Evolutionary conservation across 2,888 invertebrate species (phyloP), one percentile per base, ranked within the genome.

Genomic region (Julus scanicus): DNA sequence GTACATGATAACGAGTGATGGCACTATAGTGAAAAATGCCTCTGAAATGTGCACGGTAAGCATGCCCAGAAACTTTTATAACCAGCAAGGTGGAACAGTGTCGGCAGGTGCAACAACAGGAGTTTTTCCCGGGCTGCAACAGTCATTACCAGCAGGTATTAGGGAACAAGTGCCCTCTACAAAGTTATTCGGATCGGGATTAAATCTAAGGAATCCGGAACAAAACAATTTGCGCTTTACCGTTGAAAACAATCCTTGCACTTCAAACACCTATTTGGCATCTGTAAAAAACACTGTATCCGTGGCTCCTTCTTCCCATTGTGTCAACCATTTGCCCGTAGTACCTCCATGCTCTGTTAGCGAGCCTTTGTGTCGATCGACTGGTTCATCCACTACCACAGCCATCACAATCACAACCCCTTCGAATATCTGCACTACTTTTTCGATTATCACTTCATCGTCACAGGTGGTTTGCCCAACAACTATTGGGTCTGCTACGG

Each of bases 1-100:
- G 6, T 84, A 86, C 37, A 86, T 88, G 88, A 88, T 88, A 20
- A 71, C 88, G 17, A 57, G 88, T 15, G 88, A 88, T 63, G 86
- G 86, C 17, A 86, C 88, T 8, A 29, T 88, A 15, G 88, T 88
- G 13, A 88, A 86, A 63, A 88, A 88, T 57, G n/a, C 86, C 37
- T 37, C 86, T 37, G 86, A 86, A 53, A 57, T 86, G 39, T 86
- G 86, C 53, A 57, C 49, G 13, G 13, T 86, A 37, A 86, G 37
- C 87, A 80, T 87, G n/a, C 71, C 71, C 37, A n/a, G 87, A n/a
- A 37, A 80, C 83, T 40, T 83, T 29, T 57, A 63, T 39, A 86
- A 86, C 57, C 57, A 53, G 86, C 48, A 48, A 20, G 49, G 48
- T 44, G 48, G 40, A 0, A 1, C 5, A 2, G 83, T 83, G 13